Percentiles rank a stretch among this genome's conserved stretches.
Evolutionary conservation across 2,113 vertebrate species (phyloP).

Genomic region (Eubucco bourcierii): DNA sequence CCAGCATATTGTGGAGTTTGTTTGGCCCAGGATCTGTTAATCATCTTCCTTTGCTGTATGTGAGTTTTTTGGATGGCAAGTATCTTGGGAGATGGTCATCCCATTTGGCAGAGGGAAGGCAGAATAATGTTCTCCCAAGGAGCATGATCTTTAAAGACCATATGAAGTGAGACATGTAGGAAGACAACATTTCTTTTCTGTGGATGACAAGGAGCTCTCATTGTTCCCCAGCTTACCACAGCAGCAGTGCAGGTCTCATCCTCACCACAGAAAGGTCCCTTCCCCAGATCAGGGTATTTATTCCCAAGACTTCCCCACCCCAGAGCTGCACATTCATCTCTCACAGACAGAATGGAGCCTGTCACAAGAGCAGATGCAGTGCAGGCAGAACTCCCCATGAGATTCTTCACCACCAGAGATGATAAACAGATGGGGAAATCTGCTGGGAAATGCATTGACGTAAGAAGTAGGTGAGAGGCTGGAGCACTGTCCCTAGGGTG

Average conservation of each 20-base stretch:
- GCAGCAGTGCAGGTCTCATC: background rate
- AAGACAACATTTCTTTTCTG: background rate
- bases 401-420: conserved; percentile 54
- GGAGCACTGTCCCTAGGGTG: conserved; percentile 24
- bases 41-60: background rate
- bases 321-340: conserved; percentile 51
- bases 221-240: conserved; percentile 15
- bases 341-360: conserved; percentile 48
- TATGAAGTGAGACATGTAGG: background rate
- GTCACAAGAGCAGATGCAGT: conserved; percentile 58
- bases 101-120: background rate
- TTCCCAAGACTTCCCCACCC: conserved; percentile 42
- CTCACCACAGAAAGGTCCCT: background rate
- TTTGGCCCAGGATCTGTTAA: background rate
- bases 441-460: conserved; percentile 64
- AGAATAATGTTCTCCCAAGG: background rate
- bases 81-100: background rate
- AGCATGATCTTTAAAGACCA: background rate
- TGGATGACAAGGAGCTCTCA: background rate
- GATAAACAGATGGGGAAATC: conserved; percentile 67
- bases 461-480: conserved; percentile 60
- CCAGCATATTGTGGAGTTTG: background rate
- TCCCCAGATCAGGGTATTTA: conserved; percentile 20
- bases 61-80: background rate
- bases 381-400: conserved; percentile 49